phyloP scores from a whole-genome alignment of 2,113 vertebrate genomes.

The Spheniscus mendiculus region DNA sequence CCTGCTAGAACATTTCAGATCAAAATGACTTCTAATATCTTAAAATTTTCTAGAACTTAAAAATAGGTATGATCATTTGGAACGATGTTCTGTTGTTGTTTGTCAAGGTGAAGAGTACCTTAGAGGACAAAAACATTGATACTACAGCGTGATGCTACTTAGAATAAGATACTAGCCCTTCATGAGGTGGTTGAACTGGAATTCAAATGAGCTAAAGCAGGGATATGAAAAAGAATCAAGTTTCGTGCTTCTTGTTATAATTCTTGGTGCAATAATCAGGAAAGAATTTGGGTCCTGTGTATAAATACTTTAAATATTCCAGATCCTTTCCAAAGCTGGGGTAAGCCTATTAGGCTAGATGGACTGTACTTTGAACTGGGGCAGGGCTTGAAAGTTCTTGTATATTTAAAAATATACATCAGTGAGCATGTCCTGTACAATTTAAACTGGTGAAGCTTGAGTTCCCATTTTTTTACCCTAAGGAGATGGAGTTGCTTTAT shows the following conservation, averaged over 20 bases:
- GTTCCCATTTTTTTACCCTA: not conserved
- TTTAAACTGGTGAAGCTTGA: not conserved
- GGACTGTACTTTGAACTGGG: not conserved
- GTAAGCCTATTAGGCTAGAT: not conserved
- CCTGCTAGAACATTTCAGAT: conserved; percentile 6
- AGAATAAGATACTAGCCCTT: not conserved
- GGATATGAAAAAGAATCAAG: not conserved
- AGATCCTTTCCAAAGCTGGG: not conserved
- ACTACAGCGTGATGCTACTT: not conserved
- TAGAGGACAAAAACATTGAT: not conserved
- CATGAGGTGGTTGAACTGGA: not conserved
- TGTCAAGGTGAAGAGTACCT: not conserved
- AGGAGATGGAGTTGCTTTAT: not conserved
- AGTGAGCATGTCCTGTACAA: not conserved
- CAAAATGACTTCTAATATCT: not conserved
- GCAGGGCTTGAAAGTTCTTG: not conserved
- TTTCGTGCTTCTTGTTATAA: not conserved
- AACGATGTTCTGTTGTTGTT: not conserved
- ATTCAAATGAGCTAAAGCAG: not conserved
- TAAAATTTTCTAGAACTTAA: not conserved
- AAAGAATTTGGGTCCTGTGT: not conserved
- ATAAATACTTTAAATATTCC: not conserved
- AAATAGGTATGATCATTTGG: not conserved
- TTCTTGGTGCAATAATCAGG: not conserved
- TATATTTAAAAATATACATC: not conserved